These are phyloP conservation scores for Eospalax fontanierii DNA, from an alignment of 2,797 vertebrate species.

Conservation along the genomic window DNA sequence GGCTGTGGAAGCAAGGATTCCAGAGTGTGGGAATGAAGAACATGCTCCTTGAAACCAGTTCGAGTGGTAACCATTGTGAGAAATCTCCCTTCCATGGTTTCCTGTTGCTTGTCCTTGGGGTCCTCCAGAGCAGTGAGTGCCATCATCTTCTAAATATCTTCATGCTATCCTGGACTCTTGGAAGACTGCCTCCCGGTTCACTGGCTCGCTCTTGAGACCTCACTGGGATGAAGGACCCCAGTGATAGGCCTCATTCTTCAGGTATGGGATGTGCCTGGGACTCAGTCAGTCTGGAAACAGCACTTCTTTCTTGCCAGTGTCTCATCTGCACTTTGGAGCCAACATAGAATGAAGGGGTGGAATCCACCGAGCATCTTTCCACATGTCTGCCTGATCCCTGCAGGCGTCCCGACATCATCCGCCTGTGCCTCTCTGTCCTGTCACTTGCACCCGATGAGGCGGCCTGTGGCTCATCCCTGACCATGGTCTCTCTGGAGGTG, in stretches of 20 bases:
- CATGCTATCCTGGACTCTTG: background rate
- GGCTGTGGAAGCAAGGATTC: background rate
- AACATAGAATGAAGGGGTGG: background rate
- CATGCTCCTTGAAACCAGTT: background rate
- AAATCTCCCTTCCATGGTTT: background rate
- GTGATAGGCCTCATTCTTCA: background rate
- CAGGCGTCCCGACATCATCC: background rate
- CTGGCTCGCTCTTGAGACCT: background rate
- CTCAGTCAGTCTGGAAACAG: background rate
- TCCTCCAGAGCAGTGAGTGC: background rate
- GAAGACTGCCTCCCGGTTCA: background rate
- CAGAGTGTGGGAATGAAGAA: background rate
- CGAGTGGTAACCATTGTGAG: background rate
- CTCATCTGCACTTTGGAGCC: background rate
- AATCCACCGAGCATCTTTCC: background rate
- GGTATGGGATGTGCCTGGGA: background rate
- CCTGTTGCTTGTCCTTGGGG: conserved; percentile 6
- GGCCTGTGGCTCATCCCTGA: background rate
- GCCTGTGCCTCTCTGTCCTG: no score
- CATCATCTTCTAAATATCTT: background rate
- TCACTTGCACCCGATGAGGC: background rate
- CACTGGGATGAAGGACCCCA: background rate
- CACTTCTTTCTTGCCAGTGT: background rate
- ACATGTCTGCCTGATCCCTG: background rate
- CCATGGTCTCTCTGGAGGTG: background rate